Evolutionary conservation across 2,797 vertebrate genomes (phyloP).

Genomic region (Pangasius mekongensis): DNA sequence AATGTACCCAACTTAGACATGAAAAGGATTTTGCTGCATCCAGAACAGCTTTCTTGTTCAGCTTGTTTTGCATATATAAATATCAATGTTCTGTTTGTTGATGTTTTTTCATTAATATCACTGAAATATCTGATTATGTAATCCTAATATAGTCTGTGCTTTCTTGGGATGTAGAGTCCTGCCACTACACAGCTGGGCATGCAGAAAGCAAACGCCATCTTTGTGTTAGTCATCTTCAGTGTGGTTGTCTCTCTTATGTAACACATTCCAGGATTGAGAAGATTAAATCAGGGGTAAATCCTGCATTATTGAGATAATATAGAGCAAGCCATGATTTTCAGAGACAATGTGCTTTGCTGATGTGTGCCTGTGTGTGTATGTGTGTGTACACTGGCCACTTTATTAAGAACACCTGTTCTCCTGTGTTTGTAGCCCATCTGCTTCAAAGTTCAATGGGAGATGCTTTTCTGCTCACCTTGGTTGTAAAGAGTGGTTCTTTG

Average conservation of each 20-base stretch:
- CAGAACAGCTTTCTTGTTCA: background rate
- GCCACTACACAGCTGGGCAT: background rate
- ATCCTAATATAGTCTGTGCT: background rate
- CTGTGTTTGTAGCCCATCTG: background rate
- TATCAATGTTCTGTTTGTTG: background rate
- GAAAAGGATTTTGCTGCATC: background rate
- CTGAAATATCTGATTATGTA: background rate
- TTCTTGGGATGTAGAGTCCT: background rate
- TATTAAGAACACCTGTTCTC: background rate
- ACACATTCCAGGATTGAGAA: conserved; percentile 41
- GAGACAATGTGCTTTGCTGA: background rate
- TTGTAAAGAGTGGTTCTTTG: background rate
- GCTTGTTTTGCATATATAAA: background rate
- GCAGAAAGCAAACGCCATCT: conserved; percentile 1
- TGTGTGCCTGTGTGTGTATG: background rate
- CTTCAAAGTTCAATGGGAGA: background rate
- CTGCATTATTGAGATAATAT: conserved; percentile 44
- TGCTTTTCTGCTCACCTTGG: background rate
- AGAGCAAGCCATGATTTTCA: conserved; percentile 13
- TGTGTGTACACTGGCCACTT: background rate
- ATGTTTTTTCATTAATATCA: background rate
- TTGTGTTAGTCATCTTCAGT: conserved; percentile 54
- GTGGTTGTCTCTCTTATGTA: conserved; percentile 40
- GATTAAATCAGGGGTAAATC: conserved; percentile 53
- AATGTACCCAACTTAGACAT: background rate